Evolutionary conservation across 2,888 invertebrate species (phyloP).

Genomic region (Pediacus dermestoides): DNA sequence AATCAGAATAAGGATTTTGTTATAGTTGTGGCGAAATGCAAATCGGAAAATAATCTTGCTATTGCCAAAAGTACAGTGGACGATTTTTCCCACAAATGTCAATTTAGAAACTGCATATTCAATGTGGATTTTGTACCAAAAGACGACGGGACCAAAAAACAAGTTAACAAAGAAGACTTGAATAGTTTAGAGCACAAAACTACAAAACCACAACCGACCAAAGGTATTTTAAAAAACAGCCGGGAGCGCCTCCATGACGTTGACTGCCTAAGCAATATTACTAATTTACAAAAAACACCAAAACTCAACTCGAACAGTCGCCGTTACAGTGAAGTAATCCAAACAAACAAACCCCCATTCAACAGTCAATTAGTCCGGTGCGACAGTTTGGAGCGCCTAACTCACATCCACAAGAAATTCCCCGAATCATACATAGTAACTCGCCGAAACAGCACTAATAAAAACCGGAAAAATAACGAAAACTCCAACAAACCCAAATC

Average conservation of each 20-base stretch:
- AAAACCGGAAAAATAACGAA: conserved; percentile 27
- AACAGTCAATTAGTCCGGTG: conserved; percentile 49
- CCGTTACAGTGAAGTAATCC: conserved; percentile 54
- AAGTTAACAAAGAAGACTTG: conserved; percentile 54
- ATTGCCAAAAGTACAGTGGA: conserved; percentile 25
- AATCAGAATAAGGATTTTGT: conserved; percentile 21
- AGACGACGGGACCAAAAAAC: conserved; percentile 48
- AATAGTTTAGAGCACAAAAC: too few relatives aligned
- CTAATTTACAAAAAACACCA: conserved; percentile 33
- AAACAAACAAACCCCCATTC: conserved; percentile 48
- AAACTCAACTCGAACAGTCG: conserved; percentile 39
- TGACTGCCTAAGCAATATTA: conserved; percentile 34
- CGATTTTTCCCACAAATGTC: conserved; percentile 46
- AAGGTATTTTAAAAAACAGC: conserved; percentile 42
- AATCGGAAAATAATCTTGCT: conserved; percentile 34
- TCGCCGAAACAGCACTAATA: conserved; percentile 35
- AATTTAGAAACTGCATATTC: conserved; percentile 49
- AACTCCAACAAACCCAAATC: conserved; percentile 27
- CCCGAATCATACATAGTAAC: conserved; percentile 49
- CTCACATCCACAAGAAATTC: conserved; percentile 44
- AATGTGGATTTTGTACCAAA: conserved; percentile 47
- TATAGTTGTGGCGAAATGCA: conserved; percentile 27
- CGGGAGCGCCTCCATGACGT: conserved; percentile 34
- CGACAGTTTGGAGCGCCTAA: conserved; percentile 47
- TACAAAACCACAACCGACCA: conserved; percentile 36